Evolutionary conservation across 35 echinoderm and acorn worm genomes (phyloP), one percentile per base, ranked within the genome.

Genomic region (Ophiothrix spiculata): DNA sequence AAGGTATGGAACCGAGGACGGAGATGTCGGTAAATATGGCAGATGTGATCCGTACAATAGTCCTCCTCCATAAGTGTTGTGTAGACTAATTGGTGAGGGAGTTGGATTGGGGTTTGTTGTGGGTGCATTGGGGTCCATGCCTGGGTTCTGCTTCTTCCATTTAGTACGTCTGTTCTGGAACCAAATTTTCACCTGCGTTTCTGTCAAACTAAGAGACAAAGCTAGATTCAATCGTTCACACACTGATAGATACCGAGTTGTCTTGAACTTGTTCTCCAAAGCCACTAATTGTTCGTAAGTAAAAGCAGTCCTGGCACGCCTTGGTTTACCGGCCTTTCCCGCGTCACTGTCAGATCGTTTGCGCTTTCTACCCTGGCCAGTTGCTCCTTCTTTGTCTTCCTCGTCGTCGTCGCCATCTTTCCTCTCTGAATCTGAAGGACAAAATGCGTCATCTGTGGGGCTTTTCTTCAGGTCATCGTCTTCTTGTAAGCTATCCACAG

Each of bases 151-250:
- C 75, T 99, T 99, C 83, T 99, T 99, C 96, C 96, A 99, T 76
- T 99, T 99, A 37, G 96, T 99, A 1, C 96, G 89, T 29, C 96
- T 81, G 40, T 99, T 99, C 83, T 99, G 96, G 56, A 99, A 99
- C 96, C 96, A 99, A 21, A 99, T 99, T 83, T 99, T 99, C 3
- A 99, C 96, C 40, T 99, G 96, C 13, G 96, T 99, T 84, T 99
- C 96, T 33, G 96, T 99, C 16, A 99, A 54, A 56, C 96, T 99
- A 31, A 99, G 87, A 0, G 96, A 99, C 39, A 99, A 41, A 0
- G 96, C 96, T 19, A 99, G 86, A 80, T 99, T 99, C 4, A 99
- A 82, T 64, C 96, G 54, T 56, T 99, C 96, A 77, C 96, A 99
- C 0, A 99, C 96, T 39, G 92, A 94, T 36, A 99, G 79, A 56